phyloP scores from a whole-genome alignment of 2,113 vertebrate species.

The Amia ocellicauda region DNA sequence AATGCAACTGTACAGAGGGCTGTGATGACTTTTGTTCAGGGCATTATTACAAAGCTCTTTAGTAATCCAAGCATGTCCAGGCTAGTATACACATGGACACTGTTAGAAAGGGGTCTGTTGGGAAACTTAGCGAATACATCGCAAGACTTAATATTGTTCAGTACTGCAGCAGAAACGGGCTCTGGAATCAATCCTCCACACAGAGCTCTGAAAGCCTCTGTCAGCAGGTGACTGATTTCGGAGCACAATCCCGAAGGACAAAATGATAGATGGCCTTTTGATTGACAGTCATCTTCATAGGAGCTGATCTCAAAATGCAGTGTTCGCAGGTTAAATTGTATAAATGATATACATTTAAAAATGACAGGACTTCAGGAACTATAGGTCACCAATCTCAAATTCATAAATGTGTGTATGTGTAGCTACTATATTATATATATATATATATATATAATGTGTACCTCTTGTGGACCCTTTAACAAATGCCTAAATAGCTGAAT shows the following conservation, averaged over 20 bases:
- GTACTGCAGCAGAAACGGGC: background rate
- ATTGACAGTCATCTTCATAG: background rate
- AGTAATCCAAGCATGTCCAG: constrained; percentile 1
- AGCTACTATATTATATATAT: too few species aligned
- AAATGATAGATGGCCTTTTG: background rate
- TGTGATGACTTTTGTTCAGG: too few species aligned
- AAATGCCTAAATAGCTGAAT: too few species aligned
- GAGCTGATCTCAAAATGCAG: background rate
- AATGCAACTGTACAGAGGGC: too few species aligned
- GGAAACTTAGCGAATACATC: background rate
- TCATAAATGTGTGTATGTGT: too few species aligned
- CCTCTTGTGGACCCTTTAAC: too few species aligned
- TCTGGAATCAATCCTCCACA: background rate
- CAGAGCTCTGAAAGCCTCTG: background rate
- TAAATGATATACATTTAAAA: too few species aligned
- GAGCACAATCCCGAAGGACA: background rate
- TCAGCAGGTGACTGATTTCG: background rate
- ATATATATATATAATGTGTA: too few species aligned
- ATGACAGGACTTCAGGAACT: too few species aligned
- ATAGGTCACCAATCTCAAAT: too few species aligned
- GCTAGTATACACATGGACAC: background rate
- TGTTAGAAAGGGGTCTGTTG: background rate
- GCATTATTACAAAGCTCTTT: background rate
- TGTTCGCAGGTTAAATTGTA: too few species aligned
- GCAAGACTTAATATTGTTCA: background rate